phyloP scores from a whole-genome alignment of 2,113 vertebrate genomes.

The Percina caprodes region DNA sequence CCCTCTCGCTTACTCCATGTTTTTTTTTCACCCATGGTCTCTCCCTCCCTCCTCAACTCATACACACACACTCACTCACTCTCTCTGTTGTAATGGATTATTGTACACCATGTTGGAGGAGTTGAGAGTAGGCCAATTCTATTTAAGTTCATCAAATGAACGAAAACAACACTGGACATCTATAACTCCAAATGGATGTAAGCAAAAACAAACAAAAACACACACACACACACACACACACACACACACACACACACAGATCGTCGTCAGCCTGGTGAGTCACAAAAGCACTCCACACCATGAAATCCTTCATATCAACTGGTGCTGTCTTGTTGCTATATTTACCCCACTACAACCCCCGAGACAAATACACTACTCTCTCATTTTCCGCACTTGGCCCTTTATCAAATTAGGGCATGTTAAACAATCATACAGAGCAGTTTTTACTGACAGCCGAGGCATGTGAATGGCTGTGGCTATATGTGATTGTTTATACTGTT shows the following conservation, averaged over 20 bases:
- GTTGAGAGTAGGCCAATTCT: slow-evolving; percentile 32
- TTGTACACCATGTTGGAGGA: slow-evolving; percentile 24
- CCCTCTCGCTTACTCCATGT: slow-evolving; percentile 1
- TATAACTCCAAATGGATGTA: slow-evolving; percentile 43
- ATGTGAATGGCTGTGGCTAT: slow-evolving; percentile 48
- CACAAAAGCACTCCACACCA: slow-evolving; percentile 74
- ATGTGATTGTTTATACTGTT: slow-evolving; percentile 52
- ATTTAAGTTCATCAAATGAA: slow-evolving; percentile 55
- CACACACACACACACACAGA: slow-evolving; percentile 27
- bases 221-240: slow-evolving; percentile 30
- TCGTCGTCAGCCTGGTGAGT: slow-evolving; percentile 69
- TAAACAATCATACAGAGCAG: slow-evolving; percentile 67
- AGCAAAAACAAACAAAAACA: slow-evolving; percentile 23
- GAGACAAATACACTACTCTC: slow-evolving; percentile 78
- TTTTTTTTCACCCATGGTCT: slow-evolving; percentile 15
- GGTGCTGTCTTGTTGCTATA: slow-evolving; percentile 82
- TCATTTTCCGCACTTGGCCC: slow-evolving; percentile 75
- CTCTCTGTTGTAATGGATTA: slow-evolving; percentile 28
- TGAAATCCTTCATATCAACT: slow-evolving; percentile 82
- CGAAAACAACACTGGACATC: slow-evolving; percentile 44
- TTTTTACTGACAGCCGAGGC: slow-evolving; percentile 61
- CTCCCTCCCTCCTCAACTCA: slow-evolving; percentile 18
- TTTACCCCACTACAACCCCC: slow-evolving; percentile 79
- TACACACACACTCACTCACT: slow-evolving; percentile 18
- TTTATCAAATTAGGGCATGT: slow-evolving; percentile 80